Base-by-base conservation (phyloP, 2,888 invertebrate genomes). In the Euzetes globulus region DNA sequence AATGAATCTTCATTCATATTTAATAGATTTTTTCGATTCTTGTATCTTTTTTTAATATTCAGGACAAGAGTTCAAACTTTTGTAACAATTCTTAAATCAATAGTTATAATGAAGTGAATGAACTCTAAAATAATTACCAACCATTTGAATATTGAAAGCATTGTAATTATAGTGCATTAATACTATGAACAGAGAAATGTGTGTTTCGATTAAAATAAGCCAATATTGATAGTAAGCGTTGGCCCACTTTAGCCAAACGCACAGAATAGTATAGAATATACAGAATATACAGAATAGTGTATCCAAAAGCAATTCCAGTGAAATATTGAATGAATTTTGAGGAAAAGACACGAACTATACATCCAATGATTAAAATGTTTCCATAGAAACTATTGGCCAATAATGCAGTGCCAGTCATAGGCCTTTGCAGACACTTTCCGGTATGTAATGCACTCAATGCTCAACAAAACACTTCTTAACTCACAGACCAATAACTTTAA, bases 271-370 rank as follows among this genome's bases (percentile, higher is more conserved):
- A 41, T 11, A 41, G 41, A 41, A 41, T 41, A 11, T 41, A 41
- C n/a, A 52, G 19, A 52, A 22, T 22, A 52, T 52, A 19, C 22
- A 9, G 41, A 52, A 52, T 19, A 19, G 19, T 19, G 22, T 7
- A 41, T 3, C 22, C 19, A 47, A 47, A 11, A 17, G 15, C 7
- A 22, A 52, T 22, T 52, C 15, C 19, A 52, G 4, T 52, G 52
- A 52, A 60, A n/a, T 60, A 60, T 60, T 27, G 27, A 60, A 60
- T 60, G 60, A 33, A 60, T 60, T 60, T 60, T 60, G 27, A 60
- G 60, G 27, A 60, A 60, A 60, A 60, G 29, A 60, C 60, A 29
- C 5, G 52, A 19, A 52, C 29, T 60, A 29, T 27, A 60, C 22
- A 60, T 60, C 6, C 4, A 60, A 29, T 60, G 29, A 33, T 60